phyloP scores from a whole-genome alignment of 2,888 invertebrate genomes.

The Teleiodes luculella region DNA sequence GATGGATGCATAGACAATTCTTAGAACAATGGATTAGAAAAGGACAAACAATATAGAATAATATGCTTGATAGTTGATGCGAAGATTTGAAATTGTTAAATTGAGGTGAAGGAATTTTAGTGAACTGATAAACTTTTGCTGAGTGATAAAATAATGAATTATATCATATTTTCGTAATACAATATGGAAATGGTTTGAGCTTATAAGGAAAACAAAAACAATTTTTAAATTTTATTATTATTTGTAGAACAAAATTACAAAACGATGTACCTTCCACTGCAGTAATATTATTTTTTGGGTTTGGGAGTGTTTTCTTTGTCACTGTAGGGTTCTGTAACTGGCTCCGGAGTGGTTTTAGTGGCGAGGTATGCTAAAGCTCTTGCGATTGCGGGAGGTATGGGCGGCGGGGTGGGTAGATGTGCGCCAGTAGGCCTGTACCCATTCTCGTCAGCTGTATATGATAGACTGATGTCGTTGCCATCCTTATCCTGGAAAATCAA shows the following conservation, averaged over 20 bases:
- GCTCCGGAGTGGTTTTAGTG: constrained; percentile 58
- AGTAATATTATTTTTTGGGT: not conserved
- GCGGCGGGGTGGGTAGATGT: constrained; percentile 72
- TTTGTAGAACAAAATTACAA: too few relatives aligned
- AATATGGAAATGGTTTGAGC: too few relatives aligned
- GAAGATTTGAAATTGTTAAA: not conserved
- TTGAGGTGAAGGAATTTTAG: not conserved
- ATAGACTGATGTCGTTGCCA: constrained; percentile 67
- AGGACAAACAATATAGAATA: not conserved
- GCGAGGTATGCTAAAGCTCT: constrained; percentile 74
- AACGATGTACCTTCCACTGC: not conserved
- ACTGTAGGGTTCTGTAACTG: constrained; percentile 36
- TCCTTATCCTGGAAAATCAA: constrained; percentile 59
- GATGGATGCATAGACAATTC: not conserved
- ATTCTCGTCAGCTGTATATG: constrained; percentile 76
- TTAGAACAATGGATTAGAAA: constrained; percentile 8
- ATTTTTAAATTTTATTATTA: too few relatives aligned
- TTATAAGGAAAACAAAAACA: too few relatives aligned
- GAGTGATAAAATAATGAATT: not conserved
- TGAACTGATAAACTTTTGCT: not conserved
- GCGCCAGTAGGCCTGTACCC: constrained; percentile 69
- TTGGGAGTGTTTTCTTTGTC: not conserved
- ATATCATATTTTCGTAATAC: too few relatives aligned
- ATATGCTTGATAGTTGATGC: not conserved
- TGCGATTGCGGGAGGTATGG: constrained; percentile 75